Evolutionary conservation across 2,888 invertebrate species (phyloP).

Genomic region (Neelides folsomi): DNA sequence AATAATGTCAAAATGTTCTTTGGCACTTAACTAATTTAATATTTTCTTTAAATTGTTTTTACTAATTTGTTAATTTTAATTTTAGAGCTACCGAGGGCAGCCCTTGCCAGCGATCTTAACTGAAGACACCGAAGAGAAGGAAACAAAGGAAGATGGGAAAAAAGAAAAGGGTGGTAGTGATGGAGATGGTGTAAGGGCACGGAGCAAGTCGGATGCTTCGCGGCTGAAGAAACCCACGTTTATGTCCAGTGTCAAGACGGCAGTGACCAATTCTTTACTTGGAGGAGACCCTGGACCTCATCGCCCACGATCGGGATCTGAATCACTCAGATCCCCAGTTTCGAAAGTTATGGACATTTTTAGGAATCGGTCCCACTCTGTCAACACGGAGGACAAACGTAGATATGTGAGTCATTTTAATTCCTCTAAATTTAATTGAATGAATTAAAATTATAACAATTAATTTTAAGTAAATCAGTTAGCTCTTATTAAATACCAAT

Average conservation of each 20-base stretch:
- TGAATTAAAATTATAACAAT: too few species aligned
- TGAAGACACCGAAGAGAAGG: constrained; percentile 40
- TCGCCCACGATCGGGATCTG: constrained; percentile 41
- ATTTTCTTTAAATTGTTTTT: too few species aligned
- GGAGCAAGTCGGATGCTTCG: constrained; percentile 62
- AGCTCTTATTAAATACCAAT: too few species aligned
- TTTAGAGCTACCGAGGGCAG: constrained; percentile 50
- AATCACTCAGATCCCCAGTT: constrained; percentile 54
- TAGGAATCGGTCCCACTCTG: constrained; percentile 59
- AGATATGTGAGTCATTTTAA: constrained; percentile 39
- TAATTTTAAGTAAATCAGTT: too few species aligned
- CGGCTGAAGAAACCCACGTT: constrained; percentile 46
- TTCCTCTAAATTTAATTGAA: too few species aligned
- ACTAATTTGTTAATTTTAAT: constrained; percentile 19
- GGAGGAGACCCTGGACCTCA: constrained; percentile 6
- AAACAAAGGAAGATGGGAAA: constrained; percentile 15
- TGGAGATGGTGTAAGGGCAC: constrained; percentile 42
- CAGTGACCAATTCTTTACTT: constrained; percentile 1
- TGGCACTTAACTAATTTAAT: too few species aligned
- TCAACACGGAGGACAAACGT: constrained; percentile 54
- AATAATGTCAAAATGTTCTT: too few species aligned
- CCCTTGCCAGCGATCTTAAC: constrained; percentile 46
- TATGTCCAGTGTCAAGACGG: constrained; percentile 63
- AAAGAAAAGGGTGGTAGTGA: constrained; percentile 41
- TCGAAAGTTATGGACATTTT: constrained; percentile 87